Base-by-base conservation (phyloP, 2,888 invertebrate species). In the Chorisops tibialis region DNA sequence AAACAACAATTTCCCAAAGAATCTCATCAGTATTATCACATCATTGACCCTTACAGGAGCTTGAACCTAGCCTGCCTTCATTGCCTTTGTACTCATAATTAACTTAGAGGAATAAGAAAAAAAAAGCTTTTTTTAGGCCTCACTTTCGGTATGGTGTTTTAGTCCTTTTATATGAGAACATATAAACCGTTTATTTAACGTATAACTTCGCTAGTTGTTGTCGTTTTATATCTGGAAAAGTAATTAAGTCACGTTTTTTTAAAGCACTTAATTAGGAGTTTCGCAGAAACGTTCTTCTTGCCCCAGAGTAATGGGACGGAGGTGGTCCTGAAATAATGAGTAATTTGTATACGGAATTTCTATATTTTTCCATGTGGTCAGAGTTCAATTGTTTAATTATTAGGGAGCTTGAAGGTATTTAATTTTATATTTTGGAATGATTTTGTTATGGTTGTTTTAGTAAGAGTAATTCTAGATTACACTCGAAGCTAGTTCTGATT, bases 321-420 rank as follows among this genome's bases (percentile, higher is more conserved):
- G 19, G 43, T 16, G 19, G 9, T 18, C 7, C 43, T 45, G 14
- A 59, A 37, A 59, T 63, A 63, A 63, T 63, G 60, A 63, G 60
- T 60, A 63, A 63, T 63, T 63, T 63, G 60, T 52, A 63, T 38
- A 48, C 60, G 52, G 30, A 60, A 49, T 54, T 48, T 60, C 49
- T 38, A 48, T 21, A 18, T 59, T 48, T 18, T 48, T 5, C 30
- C 9, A 30, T 30, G 30, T 30, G 30, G 30, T 30, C 30, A 30
- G 30, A 30, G 30, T 30, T 2, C 9, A 30, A 2, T 30, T 30
- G 9, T 30, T 7, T 30, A 7, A 30, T 30, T 7, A 30, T 30
- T 5, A 1, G 7, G 30, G 7, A 30, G 1, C 9, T 30, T 7
- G 30, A 9, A 7, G 30, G 9, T 2, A 30, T 30, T 30, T 30